A percentile compares a stretch with the other conserved stretches of the same genome.
These are phyloP conservation scores for Gonocerus acuteangulatus DNA, from an alignment of 2,888 invertebrate species.

Conservation along the genomic window DNA sequence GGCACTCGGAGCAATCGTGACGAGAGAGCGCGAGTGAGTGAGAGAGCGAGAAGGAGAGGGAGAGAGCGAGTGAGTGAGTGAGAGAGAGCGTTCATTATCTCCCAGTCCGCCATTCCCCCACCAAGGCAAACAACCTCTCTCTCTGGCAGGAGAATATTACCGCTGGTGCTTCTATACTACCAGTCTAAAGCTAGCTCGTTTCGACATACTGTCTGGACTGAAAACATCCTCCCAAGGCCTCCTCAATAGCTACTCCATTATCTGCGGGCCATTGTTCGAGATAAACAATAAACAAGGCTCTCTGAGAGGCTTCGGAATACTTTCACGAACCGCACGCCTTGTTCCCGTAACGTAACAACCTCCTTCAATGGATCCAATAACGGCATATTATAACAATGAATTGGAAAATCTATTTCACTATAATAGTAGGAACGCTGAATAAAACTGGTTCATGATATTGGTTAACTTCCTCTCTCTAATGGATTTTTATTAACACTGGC, in stretches of 20 bases:
- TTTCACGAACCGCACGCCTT: too few relatives aligned
- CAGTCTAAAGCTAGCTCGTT: background rate
- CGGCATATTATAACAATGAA: too few relatives aligned
- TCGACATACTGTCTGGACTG: slow-evolving; percentile 10
- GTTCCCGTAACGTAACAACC: too few relatives aligned
- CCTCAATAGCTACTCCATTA: slow-evolving; percentile 16
- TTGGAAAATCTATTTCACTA: too few relatives aligned
- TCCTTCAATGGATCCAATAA: too few relatives aligned
- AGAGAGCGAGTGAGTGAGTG: background rate
- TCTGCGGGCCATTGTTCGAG: slow-evolving; percentile 17
- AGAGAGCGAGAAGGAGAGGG: background rate
- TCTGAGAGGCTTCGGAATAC: too few relatives aligned
- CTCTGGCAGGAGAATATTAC: background rate
- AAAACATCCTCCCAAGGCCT: slow-evolving; percentile 24
- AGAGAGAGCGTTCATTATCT: slow-evolving; percentile 2
- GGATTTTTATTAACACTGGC: too few relatives aligned
- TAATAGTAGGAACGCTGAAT: too few relatives aligned
- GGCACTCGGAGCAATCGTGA: background rate
- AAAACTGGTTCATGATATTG: too few relatives aligned
- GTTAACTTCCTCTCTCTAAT: too few relatives aligned
- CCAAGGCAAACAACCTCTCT: slow-evolving; percentile 18
- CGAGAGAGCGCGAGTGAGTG: slow-evolving; percentile 7
- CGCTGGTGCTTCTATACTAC: slow-evolving; percentile 1
- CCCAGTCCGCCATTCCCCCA: slow-evolving; percentile 14
- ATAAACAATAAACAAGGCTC: slow-evolving; percentile 15